These are phyloP conservation scores for Origma solitaria DNA, from an alignment of 2,113 vertebrate genomes.

Conservation along the genomic window DNA sequence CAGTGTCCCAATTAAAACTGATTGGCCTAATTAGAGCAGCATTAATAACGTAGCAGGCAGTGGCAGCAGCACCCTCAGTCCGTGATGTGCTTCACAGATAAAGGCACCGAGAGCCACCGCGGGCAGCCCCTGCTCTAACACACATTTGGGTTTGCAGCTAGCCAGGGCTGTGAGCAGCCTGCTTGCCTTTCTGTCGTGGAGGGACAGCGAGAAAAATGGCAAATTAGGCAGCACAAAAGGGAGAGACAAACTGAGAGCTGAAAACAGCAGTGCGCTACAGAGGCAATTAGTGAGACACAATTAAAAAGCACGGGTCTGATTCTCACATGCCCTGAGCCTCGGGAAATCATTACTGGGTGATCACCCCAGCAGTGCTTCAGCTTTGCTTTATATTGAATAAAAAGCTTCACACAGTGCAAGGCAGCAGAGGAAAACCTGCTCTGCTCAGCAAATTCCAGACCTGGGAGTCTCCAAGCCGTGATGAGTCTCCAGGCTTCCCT, in stretches of 20 bases:
- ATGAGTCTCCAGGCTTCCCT: background rate
- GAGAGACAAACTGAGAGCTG: background rate
- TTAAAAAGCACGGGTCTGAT: background rate
- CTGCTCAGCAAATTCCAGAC: background rate
- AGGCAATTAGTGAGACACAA: background rate
- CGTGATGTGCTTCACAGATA: background rate
- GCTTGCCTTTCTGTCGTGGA: background rate
- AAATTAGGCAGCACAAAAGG: background rate
- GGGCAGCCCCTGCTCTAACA: background rate
- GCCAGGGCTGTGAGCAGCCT: background rate
- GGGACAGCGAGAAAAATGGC: background rate
- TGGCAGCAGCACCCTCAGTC: conserved; percentile 6
- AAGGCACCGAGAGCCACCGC: background rate
- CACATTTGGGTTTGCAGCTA: background rate
- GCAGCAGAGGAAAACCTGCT: background rate
- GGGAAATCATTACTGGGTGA: background rate
- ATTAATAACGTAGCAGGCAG: conserved; percentile 61
- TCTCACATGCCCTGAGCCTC: background rate
- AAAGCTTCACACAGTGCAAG: background rate
- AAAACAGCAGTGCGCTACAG: background rate
- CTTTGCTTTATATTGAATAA: background rate
- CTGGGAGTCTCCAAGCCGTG: background rate
- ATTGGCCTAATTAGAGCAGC: conserved; percentile 70
- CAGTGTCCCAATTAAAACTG: conserved; percentile 73
- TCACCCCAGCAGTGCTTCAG: background rate